Percentiles rank a stretch among this genome's conserved stretches.
These are phyloP conservation scores for Cydia amplana DNA, from an alignment of 1,140 invertebrate species.

Conservation along the genomic window DNA sequence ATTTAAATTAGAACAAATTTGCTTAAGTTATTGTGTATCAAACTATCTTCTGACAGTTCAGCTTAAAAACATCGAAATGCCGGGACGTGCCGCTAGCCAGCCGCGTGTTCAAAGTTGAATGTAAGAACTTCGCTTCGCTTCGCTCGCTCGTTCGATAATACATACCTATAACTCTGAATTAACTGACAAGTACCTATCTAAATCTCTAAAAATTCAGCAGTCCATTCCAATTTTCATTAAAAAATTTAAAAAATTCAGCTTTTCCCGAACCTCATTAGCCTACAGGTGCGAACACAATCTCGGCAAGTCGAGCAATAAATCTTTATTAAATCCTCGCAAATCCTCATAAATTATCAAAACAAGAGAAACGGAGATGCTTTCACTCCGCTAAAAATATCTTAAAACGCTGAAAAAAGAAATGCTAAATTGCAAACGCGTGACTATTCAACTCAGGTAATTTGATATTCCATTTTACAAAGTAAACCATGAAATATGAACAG, in stretches of 20 bases:
- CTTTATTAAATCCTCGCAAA: constrained; percentile 4
- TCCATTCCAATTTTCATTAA: not conserved
- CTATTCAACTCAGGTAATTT: not conserved
- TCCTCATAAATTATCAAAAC: constrained; percentile 26
- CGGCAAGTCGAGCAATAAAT: no score
- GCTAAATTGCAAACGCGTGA: not conserved
- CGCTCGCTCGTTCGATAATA: no score
- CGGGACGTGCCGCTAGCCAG: no score
- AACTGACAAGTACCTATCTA: no score
- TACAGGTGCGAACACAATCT: not conserved
- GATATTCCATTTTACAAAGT: not conserved
- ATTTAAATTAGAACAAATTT: no score
- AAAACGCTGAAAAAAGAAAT: not conserved
- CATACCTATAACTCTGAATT: no score
- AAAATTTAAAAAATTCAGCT: not conserved
- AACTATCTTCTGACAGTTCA: no score
- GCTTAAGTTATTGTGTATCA: no score
- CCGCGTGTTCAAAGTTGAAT: no score
- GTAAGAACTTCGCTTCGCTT: no score
- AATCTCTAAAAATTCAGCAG: not conserved
- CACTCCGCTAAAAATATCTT: constrained; percentile 2
- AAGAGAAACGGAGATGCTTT: not conserved
- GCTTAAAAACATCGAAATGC: no score
- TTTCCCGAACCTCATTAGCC: not conserved
- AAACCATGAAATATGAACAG: no score